phyloP scores from a whole-genome alignment of 2,888 invertebrate species.

The Scelioninae gen. 2 region DNA sequence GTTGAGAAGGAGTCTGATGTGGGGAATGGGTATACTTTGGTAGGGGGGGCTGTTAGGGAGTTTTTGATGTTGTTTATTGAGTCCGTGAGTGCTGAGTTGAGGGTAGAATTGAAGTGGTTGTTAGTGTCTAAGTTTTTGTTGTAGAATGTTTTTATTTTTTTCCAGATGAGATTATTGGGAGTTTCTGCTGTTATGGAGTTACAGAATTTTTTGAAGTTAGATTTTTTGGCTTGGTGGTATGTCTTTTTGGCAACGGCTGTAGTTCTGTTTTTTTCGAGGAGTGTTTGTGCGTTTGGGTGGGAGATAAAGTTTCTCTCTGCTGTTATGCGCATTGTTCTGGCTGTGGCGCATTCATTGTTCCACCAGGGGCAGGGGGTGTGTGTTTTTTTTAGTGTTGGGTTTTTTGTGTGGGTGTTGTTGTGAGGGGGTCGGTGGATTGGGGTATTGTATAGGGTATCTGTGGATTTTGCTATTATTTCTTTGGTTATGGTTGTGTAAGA shows the following conservation, averaged over 20 bases:
- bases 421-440: not conserved
- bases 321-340: not conserved
- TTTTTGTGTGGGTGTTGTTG: not conserved
- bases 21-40: not conserved
- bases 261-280: constrained; percentile 11
- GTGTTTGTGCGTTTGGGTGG: not conserved
- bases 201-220: constrained; percentile 15
- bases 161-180: not conserved
- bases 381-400: not conserved
- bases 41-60: not conserved
- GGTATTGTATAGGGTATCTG: too few species aligned
- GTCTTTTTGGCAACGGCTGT: constrained; percentile 19
- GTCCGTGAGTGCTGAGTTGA: too few species aligned
- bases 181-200: not conserved
- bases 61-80: too few species aligned
- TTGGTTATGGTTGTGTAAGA: too few species aligned
- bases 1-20: too few species aligned
- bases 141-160: not conserved
- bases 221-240: constrained; percentile 13
- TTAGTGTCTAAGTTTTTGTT: not conserved
- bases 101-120: not conserved
- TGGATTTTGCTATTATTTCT: too few species aligned
- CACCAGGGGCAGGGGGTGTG: constrained; percentile 4
- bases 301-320: constrained; percentile 26
- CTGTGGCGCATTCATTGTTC: constrained; percentile 21